These are phyloP conservation scores for Drosophila elegans DNA, from an alignment of 1,140 invertebrate species.

Conservation along the genomic window DNA sequence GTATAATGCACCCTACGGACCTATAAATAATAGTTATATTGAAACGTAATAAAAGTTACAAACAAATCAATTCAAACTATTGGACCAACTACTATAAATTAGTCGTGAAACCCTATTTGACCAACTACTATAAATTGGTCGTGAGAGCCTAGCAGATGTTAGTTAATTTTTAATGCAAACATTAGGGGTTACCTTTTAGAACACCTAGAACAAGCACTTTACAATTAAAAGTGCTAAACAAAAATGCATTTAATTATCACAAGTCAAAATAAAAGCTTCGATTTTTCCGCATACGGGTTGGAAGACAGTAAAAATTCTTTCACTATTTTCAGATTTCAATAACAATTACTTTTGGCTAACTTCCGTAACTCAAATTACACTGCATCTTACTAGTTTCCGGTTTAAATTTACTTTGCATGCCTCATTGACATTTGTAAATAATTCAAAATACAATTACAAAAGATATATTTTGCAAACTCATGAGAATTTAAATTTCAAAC, in stretches of 20 bases:
- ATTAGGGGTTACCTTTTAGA: background rate
- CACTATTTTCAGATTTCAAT: too few species aligned
- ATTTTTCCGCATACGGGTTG: too few species aligned
- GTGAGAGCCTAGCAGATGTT: conserved; percentile 53
- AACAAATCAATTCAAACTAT: conserved; percentile 10
- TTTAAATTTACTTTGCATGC: too few species aligned
- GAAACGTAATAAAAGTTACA: background rate
- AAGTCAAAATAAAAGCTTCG: too few species aligned
- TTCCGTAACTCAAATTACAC: too few species aligned
- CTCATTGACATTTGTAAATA: too few species aligned
- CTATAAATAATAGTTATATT: conserved; percentile 1
- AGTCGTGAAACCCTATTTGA: conserved; percentile 38
- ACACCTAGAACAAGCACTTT: background rate
- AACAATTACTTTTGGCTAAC: too few species aligned
- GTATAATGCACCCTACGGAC: background rate
- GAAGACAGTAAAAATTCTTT: too few species aligned
- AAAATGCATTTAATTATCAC: background rate
- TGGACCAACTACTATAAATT: conserved; percentile 19
- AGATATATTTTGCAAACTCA: too few species aligned
- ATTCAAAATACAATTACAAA: too few species aligned
- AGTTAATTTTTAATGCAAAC: conserved; percentile 64
- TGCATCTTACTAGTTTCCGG: too few species aligned
- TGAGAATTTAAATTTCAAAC: too few species aligned
- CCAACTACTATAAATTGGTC: conserved; percentile 4
- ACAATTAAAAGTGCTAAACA: conserved; percentile 8